These are phyloP conservation scores for Deroptyus accipitrinus DNA, from an alignment of 2,113 vertebrate species.

Conservation along the genomic window DNA sequence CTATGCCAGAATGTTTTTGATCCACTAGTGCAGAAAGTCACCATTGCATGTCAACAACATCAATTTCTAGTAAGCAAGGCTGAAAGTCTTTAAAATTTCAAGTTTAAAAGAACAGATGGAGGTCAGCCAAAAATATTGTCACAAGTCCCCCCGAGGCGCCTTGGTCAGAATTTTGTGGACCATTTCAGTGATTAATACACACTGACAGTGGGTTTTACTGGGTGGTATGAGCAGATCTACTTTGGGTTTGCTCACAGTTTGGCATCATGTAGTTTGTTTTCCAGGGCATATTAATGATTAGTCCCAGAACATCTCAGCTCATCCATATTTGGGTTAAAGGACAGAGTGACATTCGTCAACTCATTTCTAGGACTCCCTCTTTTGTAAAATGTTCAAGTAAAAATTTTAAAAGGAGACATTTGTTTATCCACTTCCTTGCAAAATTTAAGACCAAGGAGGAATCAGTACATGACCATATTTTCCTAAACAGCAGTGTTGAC, in stretches of 20 bases:
- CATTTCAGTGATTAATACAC: neutral
- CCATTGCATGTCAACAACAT: fast-evolving
- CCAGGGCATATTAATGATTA: neutral
- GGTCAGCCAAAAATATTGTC: neutral
- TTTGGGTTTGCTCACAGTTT: neutral
- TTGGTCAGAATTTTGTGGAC: neutral
- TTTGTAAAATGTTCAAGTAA: neutral
- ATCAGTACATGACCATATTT: fast-evolving
- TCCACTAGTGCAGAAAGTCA: neutral
- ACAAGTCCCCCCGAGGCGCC: neutral
- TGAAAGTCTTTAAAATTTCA: neutral
- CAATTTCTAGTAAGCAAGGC: neutral
- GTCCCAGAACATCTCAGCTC: neutral
- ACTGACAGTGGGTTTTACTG: neutral
- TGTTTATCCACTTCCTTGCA: neutral
- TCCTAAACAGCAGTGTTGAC: neutral
- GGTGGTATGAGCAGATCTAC: neutral
- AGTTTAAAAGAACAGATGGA: neutral
- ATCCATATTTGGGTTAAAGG: neutral
- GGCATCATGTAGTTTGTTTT: neutral
- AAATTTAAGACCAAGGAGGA: neutral
- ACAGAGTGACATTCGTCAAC: neutral
- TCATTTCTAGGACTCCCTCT: neutral
- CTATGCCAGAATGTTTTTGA: neutral
- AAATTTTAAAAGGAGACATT: neutral